Conservation (phyloP, 2,113 vertebrate species). For the Grantiella picta region DNA sequence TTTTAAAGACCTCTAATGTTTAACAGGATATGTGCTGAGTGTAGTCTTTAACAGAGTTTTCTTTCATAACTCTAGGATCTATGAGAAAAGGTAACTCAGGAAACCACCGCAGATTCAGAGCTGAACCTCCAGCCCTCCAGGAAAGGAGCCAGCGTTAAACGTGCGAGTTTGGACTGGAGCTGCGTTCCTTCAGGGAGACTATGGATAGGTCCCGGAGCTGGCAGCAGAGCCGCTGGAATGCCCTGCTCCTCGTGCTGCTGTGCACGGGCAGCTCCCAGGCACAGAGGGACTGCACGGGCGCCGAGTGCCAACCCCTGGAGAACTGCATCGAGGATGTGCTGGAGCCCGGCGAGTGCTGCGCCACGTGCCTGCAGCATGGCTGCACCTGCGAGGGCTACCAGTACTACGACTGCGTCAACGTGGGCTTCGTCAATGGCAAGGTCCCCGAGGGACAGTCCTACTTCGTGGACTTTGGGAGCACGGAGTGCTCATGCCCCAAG, state of each 20-base stretch:
- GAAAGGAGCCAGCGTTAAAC: neutral
- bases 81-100: constrained; percentile 42
- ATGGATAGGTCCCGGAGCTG: constrained; percentile 60
- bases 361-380: constrained; percentile 82
- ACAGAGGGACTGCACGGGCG: constrained; percentile 82
- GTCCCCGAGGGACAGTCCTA: constrained; percentile 92
- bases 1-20: constrained; percentile 67
- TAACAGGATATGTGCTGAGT: constrained; percentile 59
- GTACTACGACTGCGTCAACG: constrained; percentile 91
- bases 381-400: constrained; percentile 94
- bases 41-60: constrained; percentile 66
- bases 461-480: constrained; percentile 95
- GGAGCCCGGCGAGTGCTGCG: constrained; percentile 82
- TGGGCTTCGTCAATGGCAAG: constrained; percentile 86
- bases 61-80: constrained; percentile 70
- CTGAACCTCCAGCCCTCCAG: neutral
- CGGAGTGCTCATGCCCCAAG: constrained; percentile 88
- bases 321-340: constrained; percentile 88
- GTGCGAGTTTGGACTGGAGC: neutral
- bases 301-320: constrained; percentile 79
- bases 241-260: constrained; percentile 63
- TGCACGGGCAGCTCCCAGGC: neutral
- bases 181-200: neutral
- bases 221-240: constrained; percentile 34
- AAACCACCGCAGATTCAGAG: neutral